Conservation (phyloP, 30 jellyfish, hydroid and myxozoan species). For the Hydractinia echinata region DNA sequence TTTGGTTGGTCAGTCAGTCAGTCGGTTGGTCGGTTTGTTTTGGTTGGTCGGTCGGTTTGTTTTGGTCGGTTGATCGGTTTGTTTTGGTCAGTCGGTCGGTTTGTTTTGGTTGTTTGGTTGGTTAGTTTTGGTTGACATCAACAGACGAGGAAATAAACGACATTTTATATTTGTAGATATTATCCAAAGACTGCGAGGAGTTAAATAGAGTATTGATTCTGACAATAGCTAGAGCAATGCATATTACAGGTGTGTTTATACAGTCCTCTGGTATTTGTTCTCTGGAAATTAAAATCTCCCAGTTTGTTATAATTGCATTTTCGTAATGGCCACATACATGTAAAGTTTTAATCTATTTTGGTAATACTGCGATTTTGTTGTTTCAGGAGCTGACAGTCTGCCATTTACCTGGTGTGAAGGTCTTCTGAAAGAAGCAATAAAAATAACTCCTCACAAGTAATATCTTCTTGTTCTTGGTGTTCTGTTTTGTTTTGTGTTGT, state of each 20-base stretch:
- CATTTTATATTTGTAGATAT: slow-evolving; percentile 41
- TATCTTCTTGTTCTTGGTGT: background rate
- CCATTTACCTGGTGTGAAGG: slow-evolving; percentile 95
- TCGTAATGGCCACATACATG: background rate
- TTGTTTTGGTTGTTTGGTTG: slow-evolving; percentile 7
- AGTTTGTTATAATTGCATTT: background rate
- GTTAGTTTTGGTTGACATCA: background rate
- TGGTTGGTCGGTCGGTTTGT: no score
- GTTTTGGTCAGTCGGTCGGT: no score
- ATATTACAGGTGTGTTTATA: slow-evolving; percentile 64
- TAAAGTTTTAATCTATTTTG: background rate
- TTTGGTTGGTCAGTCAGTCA: no score
- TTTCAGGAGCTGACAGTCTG: slow-evolving; percentile 79
- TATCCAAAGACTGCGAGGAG: slow-evolving; percentile 92
- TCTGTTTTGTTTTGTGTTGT: no score
- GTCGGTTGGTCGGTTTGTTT: no score
- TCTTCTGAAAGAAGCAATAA: slow-evolving; percentile 67
- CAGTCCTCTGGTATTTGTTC: background rate
- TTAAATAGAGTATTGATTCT: slow-evolving; percentile 73
- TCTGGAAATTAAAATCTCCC: background rate
- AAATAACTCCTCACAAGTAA: slow-evolving; percentile 93
- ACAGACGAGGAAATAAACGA: background rate
- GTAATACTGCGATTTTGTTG: background rate
- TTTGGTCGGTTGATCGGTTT: no score
- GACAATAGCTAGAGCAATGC: slow-evolving; percentile 94